Percentiles rank a stretch among this genome's conserved stretches.
These are phyloP conservation scores for Mastigias papua DNA, from an alignment of 30 jellyfish, hydroid and myxozoan genomes.

Conservation along the genomic window DNA sequence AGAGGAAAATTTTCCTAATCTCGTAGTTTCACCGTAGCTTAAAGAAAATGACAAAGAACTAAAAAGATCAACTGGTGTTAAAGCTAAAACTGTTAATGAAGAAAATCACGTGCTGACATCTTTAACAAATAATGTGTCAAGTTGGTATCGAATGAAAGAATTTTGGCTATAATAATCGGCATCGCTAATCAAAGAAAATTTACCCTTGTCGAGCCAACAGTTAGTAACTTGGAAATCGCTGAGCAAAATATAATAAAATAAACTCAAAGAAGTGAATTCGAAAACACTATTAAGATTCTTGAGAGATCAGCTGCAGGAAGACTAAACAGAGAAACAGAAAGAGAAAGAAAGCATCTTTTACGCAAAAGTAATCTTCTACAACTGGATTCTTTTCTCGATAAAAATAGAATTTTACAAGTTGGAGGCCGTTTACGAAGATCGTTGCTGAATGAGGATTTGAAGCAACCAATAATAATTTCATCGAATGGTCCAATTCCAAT, in stretches of 20 bases:
- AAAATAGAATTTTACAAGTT: neutral
- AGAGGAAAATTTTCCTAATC: conserved; percentile 8
- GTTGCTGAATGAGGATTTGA: neutral
- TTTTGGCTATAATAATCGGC: conserved; percentile 19
- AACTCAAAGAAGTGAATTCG: conserved; percentile 19
- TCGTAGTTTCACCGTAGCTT: neutral
- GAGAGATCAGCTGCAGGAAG: neutral
- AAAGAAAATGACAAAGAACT: conserved; percentile 33
- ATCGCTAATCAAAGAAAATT: neutral
- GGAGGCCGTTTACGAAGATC: neutral
- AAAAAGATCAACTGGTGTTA: neutral
- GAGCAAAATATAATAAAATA: conserved; percentile 27
- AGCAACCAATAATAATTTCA: neutral
- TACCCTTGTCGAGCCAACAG: neutral
- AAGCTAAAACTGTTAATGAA: neutral
- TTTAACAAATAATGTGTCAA: conserved; percentile 3
- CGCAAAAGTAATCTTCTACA: conserved; percentile 2
- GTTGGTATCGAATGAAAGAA: conserved; percentile 40
- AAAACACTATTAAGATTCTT: neutral
- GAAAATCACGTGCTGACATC: conserved; percentile 12
- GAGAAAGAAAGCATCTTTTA: neutral
- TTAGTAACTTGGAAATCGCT: conserved; percentile 30
- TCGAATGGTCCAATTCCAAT: conserved; percentile 13
- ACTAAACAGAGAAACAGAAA: neutral
- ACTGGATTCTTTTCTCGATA: neutral